These are phyloP conservation scores for Amyelois transitella DNA, from an alignment of 1,140 invertebrate genomes.

Conservation along the genomic window DNA sequence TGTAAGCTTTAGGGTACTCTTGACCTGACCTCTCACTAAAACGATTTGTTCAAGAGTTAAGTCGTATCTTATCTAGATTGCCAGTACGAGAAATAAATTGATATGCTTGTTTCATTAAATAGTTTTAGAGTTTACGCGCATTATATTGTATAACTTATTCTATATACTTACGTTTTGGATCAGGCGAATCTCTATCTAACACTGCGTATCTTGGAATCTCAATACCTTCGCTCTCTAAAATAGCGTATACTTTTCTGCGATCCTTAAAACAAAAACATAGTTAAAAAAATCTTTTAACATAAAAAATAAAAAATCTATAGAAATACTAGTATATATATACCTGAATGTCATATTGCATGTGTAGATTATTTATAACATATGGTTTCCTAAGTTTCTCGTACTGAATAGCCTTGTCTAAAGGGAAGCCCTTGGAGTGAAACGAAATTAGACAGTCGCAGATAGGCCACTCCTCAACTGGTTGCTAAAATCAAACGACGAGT, in stretches of 20 bases:
- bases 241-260: constrained; percentile 95
- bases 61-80: too few relatives aligned
- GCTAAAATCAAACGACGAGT: constrained; percentile 71
- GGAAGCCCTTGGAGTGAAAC: constrained; percentile 99
- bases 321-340: constrained; percentile 34
- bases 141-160: background rate
- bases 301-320: constrained; percentile 1
- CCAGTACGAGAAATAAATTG: too few relatives aligned
- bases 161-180: constrained; percentile 86
- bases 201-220: constrained; percentile 98
- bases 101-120: too few relatives aligned
- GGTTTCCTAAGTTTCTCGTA: constrained; percentile 96
- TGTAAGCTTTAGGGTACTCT: too few relatives aligned
- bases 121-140: background rate
- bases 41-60: too few relatives aligned
- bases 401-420: constrained; percentile 97
- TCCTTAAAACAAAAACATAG: constrained; percentile 74
- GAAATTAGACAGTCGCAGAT: constrained; percentile 98
- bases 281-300: constrained; percentile 2
- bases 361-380: constrained; percentile 98
- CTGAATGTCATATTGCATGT: constrained; percentile 98
- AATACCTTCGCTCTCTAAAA: constrained; percentile 95
- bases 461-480: constrained; percentile 98
- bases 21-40: too few relatives aligned
- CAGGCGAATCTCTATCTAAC: constrained; percentile 92